A percentile compares a stretch with the other conserved stretches of the same genome.
These are phyloP conservation scores for Conchocele bisecta DNA, from an alignment of 2,888 invertebrate species.

Conservation along the genomic window DNA sequence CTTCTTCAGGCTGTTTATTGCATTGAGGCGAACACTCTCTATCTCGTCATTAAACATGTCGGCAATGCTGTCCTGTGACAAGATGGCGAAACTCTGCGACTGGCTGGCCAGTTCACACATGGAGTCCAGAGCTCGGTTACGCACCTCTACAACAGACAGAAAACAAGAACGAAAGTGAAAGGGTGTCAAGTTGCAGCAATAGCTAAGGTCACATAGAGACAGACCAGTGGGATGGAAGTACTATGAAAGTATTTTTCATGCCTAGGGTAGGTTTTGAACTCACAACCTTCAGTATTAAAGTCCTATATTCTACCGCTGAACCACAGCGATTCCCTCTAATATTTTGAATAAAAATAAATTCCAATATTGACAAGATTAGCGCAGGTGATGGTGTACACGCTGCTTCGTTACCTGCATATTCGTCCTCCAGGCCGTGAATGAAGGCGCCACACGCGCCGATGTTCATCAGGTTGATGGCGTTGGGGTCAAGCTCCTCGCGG, in stretches of 20 bases:
- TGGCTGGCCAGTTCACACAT: constrained; percentile 93
- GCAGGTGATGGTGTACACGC: too few species aligned
- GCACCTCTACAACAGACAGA: constrained; percentile 88
- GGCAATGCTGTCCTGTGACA: constrained; percentile 96
- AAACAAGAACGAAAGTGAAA: not conserved
- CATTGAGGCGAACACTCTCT: constrained; percentile 96
- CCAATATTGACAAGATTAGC: too few species aligned
- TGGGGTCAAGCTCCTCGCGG: constrained; percentile 89
- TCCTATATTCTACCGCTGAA: too few species aligned
- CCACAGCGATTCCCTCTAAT: too few species aligned
- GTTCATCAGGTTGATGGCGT: constrained; percentile 90
- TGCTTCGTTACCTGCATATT: constrained; percentile 92
- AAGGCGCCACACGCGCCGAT: constrained; percentile 99
- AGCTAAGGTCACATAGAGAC: too few species aligned
- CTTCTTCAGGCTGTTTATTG: constrained; percentile 95
- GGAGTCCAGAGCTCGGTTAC: constrained; percentile 96
- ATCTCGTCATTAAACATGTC: constrained; percentile 99
- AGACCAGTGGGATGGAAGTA: too few species aligned
- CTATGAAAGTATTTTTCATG: too few species aligned
- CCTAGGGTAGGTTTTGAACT: too few species aligned
- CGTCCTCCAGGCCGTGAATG: constrained; percentile 99
- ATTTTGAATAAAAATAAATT: too few species aligned
- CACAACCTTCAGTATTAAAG: too few species aligned
- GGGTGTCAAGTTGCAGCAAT: too few species aligned
- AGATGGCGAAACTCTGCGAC: constrained; percentile 91